Conservation (phyloP, 2,888 invertebrate species). For the Agrilus cyanescens region DNA sequence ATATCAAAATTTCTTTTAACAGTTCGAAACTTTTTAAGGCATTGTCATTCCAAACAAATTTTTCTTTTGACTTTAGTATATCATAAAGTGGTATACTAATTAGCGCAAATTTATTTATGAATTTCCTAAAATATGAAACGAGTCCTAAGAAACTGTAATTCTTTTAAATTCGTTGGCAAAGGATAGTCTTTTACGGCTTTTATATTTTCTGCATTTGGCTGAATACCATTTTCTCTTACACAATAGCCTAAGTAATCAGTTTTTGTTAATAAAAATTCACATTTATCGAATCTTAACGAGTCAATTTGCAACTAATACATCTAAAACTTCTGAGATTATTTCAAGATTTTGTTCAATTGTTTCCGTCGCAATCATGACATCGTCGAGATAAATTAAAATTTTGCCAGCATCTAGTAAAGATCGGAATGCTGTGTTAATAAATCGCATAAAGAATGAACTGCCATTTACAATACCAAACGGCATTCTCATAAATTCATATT, state of each 20-base stretch:
- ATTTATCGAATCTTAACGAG: conserved; percentile 12
- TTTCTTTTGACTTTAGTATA: background rate
- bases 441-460: no score
- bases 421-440: no score
- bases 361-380: no score
- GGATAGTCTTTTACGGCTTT: no score
- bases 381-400: no score
- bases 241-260: conserved; percentile 5
- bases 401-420: no score
- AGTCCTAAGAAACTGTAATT: conserved; percentile 1
- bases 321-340: background rate
- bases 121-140: background rate
- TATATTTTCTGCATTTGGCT: background rate
- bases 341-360: background rate
- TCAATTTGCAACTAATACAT: background rate
- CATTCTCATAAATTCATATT: no score
- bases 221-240: background rate
- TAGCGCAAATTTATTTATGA: background rate
- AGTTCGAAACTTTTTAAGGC: background rate
- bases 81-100: conserved; percentile 1
- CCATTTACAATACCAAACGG: no score
- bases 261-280: conserved; percentile 11
- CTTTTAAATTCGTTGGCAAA: background rate
- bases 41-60: background rate
- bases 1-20: background rate